A percentile compares a stretch with the other conserved stretches of the same genome.
phyloP scores from a whole-genome alignment of 2,113 vertebrate genomes.

The Aleadryas rufinucha region DNA sequence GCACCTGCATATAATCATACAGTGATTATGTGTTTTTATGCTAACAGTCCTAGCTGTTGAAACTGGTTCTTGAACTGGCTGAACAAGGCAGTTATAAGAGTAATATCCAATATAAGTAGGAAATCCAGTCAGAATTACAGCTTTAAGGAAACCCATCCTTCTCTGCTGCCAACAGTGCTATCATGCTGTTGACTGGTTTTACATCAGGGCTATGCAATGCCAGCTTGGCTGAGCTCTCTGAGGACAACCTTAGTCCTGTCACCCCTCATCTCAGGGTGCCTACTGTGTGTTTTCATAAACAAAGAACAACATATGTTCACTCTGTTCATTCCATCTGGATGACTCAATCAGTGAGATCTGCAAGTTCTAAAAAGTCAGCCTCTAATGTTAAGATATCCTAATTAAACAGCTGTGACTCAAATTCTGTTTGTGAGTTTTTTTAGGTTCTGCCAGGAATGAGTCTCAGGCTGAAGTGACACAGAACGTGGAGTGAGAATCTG shows the following conservation, averaged over 20 bases:
- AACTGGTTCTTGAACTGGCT: not conserved
- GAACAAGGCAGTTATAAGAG: not conserved
- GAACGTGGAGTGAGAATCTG: not conserved
- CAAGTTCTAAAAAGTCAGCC: slow-evolving; percentile 39
- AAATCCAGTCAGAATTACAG: not conserved
- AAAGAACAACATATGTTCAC: slow-evolving; percentile 50
- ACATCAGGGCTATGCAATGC: not conserved
- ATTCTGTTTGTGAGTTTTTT: not conserved
- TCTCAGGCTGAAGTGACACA: not conserved
- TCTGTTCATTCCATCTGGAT: slow-evolving; percentile 52
- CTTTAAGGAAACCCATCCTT: not conserved
- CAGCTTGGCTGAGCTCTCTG: slow-evolving; percentile 4
- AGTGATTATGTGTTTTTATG: too few relatives aligned
- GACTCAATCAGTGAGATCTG: slow-evolving; percentile 29
- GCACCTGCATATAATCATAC: too few relatives aligned
- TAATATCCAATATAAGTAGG: not conserved
- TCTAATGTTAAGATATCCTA: slow-evolving; percentile 13
- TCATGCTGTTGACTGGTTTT: not conserved
- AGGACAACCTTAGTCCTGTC: slow-evolving; percentile 12
- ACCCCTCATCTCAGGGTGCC: not conserved
- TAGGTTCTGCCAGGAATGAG: not conserved
- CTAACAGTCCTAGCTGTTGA: not conserved
- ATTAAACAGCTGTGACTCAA: slow-evolving; percentile 47
- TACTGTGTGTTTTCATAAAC: slow-evolving; percentile 33
- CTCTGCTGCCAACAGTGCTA: not conserved